Percentiles rank a stretch among this genome's conserved stretches.
phyloP scores from a whole-genome alignment of 2,888 invertebrate genomes.

The Acronicta psi region DNA sequence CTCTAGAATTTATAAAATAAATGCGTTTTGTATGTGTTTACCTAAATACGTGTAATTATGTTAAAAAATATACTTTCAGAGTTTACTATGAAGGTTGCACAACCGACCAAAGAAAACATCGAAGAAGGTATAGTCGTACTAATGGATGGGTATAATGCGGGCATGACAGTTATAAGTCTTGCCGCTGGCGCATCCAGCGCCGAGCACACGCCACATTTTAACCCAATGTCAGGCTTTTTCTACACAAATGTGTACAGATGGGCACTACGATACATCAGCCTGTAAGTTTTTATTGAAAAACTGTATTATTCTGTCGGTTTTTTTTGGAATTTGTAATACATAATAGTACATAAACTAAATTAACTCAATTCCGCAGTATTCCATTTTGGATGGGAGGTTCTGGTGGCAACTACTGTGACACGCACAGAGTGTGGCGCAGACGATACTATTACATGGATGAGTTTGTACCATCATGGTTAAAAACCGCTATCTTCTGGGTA shows the following conservation, averaged over 20 bases:
- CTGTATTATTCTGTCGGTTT: too few species aligned
- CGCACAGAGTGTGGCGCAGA: slow-evolving; percentile 72
- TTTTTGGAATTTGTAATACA: background rate
- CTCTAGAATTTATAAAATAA: too few species aligned
- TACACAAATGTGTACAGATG: slow-evolving; percentile 75
- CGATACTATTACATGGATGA: slow-evolving; percentile 76
- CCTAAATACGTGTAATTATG: background rate
- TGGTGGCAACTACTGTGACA: slow-evolving; percentile 66
- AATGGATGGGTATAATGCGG: slow-evolving; percentile 69
- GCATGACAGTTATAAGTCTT: slow-evolving; percentile 66
- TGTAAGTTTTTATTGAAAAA: slow-evolving; percentile 64
- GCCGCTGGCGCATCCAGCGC: slow-evolving; percentile 62
- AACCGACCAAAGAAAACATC: slow-evolving; percentile 51
- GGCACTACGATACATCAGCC: slow-evolving; percentile 71
- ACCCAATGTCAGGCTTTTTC: slow-evolving; percentile 67
- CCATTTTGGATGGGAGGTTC: slow-evolving; percentile 73
- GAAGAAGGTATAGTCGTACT: slow-evolving; percentile 64
- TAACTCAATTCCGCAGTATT: slow-evolving; percentile 56
- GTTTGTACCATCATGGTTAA: slow-evolving; percentile 73
- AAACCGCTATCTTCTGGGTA: slow-evolving; percentile 65
- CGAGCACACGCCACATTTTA: slow-evolving; percentile 56
- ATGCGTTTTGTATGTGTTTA: too few species aligned
- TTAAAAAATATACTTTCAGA: slow-evolving; percentile 3
- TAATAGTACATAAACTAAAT: too few species aligned
- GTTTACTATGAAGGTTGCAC: background rate